Base-by-base conservation (phyloP, 2,888 invertebrate species). In the Lampropteryx suffumata region DNA sequence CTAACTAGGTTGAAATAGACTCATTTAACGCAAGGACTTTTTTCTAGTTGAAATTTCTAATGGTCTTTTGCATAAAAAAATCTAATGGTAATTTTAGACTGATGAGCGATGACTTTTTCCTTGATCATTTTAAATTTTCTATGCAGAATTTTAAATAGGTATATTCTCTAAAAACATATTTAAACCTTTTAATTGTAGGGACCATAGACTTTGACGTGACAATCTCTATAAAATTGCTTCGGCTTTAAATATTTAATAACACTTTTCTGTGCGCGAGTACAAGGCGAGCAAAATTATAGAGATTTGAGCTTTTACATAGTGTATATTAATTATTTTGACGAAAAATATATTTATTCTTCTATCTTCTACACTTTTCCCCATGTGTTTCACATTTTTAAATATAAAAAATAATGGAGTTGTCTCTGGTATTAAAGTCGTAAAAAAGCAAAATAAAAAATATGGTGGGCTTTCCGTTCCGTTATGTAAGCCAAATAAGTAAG, bases 401-500 rank as follows among this genome's bases (percentile, higher is more conserved):
- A 56, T 48, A 47, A 46, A 50, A 55, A 35, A n/a, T n/a, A n/a
- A 36, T 55, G 49, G 37, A 47, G 51, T 39, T 50, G 53, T 55
- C 55, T 61, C 64, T 69, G 72, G 72, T 72, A 76, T 71, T 76
- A 63, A 72, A 72, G 72, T 73, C 56, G 32, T 57, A 44, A 48
- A 49, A 49, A 50, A 49, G 13, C 28, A 51, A 48, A 60, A 55
- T 57, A 46, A 53, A 55, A 54, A 40, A 21, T 48, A 48, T 55
- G 42, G 51, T 54, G 45, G 52, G 69, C 55, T 63, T 73, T 67
- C 67, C 63, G 67, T 74, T 69, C 72, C 71, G n/a, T 76, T 67
- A 65, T 73, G 73, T 76, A 82, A 78, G 87, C 86, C 87, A 87
- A 87, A 88, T 73, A 78, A 55, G 64, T 71, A 80, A 82, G 87